phyloP scores from a whole-genome alignment of 2,113 vertebrate genomes.

The Coturnix japonica region DNA sequence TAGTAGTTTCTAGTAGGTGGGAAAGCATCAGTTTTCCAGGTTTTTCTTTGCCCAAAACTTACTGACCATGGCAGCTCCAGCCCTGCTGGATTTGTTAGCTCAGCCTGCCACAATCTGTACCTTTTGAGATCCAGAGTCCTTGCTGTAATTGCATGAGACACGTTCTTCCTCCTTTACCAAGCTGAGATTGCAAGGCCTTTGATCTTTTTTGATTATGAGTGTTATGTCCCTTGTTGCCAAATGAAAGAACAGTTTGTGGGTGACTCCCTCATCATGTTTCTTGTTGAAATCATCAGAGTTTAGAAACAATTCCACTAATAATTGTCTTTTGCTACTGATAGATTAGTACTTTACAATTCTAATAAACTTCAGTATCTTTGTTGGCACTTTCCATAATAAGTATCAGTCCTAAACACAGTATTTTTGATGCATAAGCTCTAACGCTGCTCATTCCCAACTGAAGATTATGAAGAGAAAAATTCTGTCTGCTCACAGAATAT shows the following conservation, averaged over 20 bases:
- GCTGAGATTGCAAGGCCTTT: neutral
- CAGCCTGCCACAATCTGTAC: neutral
- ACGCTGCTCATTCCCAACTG: neutral
- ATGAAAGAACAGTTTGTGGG: neutral
- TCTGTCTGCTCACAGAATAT: neutral
- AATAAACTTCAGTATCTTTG: neutral
- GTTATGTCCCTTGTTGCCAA: neutral
- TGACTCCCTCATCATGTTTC: neutral
- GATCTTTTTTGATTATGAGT: neutral
- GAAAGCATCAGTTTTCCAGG: neutral
- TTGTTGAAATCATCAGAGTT: neutral
- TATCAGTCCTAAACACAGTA: neutral
- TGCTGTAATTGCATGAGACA: neutral
- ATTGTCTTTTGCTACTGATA: neutral
- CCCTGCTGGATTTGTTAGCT: neutral
- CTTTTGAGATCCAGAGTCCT: neutral
- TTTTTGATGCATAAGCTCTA: neutral
- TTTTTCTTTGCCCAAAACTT: neutral
- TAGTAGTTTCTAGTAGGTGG: neutral
- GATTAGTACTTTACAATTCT: neutral
- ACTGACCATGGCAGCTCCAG: neutral
- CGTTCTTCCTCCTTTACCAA: neutral
- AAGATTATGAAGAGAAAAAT: neutral
- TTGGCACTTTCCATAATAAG: neutral
- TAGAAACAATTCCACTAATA: neutral